phyloP scores from a whole-genome alignment of 2,797 vertebrate species.

The Callimico goeldii region DNA sequence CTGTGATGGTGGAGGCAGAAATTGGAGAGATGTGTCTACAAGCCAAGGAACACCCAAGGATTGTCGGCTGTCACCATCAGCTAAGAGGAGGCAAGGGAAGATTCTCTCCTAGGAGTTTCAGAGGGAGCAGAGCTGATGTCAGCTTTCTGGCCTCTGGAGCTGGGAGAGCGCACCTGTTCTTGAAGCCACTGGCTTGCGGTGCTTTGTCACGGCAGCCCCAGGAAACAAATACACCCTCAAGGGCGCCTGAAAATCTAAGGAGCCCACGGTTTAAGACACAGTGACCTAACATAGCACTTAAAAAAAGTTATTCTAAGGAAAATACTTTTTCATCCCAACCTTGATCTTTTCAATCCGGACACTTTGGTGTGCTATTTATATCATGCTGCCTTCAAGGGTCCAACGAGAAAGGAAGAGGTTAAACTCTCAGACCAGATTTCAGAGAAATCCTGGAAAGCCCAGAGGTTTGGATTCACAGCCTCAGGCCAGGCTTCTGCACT shows the following conservation, averaged over 20 bases:
- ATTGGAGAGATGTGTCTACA: accelerated
- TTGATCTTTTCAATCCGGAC: background rate
- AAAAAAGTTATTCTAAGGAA: background rate
- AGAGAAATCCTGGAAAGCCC: background rate
- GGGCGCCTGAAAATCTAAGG: background rate
- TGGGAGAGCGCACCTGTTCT: background rate
- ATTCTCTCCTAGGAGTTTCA: background rate
- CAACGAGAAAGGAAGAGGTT: background rate
- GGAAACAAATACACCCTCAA: background rate
- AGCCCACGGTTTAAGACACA: background rate
- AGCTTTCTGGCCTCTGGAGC: background rate
- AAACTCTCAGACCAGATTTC: background rate
- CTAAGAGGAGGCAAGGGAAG: background rate
- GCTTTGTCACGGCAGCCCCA: background rate
- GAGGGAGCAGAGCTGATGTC: background rate
- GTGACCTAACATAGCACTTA: background rate
- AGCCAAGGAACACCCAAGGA: background rate
- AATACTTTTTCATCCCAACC: background rate
- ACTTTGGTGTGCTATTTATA: background rate
- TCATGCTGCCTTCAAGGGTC: background rate
- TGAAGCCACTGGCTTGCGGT: background rate
- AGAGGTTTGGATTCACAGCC: background rate
- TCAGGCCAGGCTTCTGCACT: background rate
- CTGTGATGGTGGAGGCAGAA: background rate
- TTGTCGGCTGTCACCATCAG: background rate